Evolutionary conservation across 2,113 vertebrate genomes (phyloP).

Genomic region (Pao palembangensis): DNA sequence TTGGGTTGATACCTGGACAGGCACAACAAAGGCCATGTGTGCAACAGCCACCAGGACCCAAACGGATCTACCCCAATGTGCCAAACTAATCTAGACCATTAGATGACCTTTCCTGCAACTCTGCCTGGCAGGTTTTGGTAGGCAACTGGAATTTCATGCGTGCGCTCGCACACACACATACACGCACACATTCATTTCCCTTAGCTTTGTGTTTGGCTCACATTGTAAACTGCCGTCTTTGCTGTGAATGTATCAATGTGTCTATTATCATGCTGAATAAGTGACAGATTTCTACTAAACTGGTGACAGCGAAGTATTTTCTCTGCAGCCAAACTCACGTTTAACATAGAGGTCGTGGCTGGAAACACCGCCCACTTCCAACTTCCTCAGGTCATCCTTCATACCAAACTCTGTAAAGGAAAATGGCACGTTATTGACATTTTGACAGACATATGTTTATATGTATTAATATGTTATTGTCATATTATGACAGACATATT

Average conservation of each 20-base stretch:
- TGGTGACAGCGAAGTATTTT: not conserved
- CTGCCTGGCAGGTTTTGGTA: not conserved
- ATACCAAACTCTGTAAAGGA: constrained; percentile 88
- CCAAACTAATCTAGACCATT: constrained; percentile 14
- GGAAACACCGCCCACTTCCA: constrained; percentile 88
- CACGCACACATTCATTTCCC: no score
- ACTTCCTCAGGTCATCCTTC: constrained; percentile 85
- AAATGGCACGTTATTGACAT: constrained; percentile 6
- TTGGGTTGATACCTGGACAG: constrained; percentile 89
- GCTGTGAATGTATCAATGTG: not conserved
- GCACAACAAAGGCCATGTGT: constrained; percentile 64
- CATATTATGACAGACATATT: no score
- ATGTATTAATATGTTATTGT: no score
- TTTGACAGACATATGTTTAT: no score
- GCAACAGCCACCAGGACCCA: constrained; percentile 24
- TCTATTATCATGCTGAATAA: no score
- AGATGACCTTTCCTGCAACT: not conserved
- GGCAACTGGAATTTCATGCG: not conserved
- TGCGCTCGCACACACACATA: no score
- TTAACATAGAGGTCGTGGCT: constrained; percentile 94
- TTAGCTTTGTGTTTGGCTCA: not conserved
- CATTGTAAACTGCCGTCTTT: not conserved
- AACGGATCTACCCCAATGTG: constrained; percentile 10
- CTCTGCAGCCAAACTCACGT: constrained; percentile 76
- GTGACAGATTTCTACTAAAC: not conserved